These are phyloP conservation scores for Eudasyphora cyanicolor DNA, from an alignment of 2,888 invertebrate species.

Conservation along the genomic window DNA sequence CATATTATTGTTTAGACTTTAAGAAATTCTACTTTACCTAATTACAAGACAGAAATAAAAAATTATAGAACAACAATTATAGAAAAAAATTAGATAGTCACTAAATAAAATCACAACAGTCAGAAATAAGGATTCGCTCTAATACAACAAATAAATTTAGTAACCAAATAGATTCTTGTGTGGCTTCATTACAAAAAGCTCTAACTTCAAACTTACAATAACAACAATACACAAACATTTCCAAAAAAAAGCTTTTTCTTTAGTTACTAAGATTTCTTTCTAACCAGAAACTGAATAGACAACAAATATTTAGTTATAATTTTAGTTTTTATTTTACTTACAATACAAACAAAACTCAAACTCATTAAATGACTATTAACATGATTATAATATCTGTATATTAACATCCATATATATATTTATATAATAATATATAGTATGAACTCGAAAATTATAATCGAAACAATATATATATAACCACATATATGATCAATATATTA, in stretches of 20 bases:
- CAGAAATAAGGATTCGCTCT: too few relatives aligned
- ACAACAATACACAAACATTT: not conserved
- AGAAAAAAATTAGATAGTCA: too few relatives aligned
- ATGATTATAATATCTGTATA: constrained; percentile 18
- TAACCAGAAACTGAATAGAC: not conserved
- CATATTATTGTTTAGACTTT: too few relatives aligned
- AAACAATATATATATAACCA: constrained; percentile 49
- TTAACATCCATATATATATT: constrained; percentile 17
- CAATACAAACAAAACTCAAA: constrained; percentile 4
- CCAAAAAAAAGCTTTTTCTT: not conserved
- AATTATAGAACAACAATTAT: too few relatives aligned
- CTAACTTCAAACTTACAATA: not conserved
- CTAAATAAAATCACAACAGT: too few relatives aligned
- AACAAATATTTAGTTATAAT: constrained; percentile 15
- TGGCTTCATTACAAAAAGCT: not conserved
- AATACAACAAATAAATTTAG: too few relatives aligned
- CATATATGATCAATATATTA: constrained; percentile 14
- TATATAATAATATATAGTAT: constrained; percentile 43
- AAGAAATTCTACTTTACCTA: too few relatives aligned
- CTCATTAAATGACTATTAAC: constrained; percentile 3
- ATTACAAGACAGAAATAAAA: too few relatives aligned
- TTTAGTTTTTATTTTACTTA: constrained; percentile 31
- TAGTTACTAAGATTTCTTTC: not conserved
- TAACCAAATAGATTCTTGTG: too few relatives aligned
- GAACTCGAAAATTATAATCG: constrained; percentile 20